Conservation (phyloP, 2,888 invertebrate species). For the Cosmorhoe ocellata region DNA sequence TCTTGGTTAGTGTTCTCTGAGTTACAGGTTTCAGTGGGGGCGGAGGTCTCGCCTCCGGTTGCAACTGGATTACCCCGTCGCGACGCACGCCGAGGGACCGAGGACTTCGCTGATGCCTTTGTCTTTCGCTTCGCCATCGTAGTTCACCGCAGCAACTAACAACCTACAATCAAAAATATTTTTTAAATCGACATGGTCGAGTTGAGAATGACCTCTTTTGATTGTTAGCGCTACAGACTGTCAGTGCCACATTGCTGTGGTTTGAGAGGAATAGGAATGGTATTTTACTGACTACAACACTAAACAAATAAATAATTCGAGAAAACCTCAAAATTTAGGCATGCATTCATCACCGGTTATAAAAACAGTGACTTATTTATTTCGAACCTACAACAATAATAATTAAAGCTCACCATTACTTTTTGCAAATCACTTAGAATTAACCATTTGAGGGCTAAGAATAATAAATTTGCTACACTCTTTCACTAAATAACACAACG, state of each 20-base stretch:
- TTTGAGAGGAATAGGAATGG: not conserved
- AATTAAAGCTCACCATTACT: conserved; percentile 62
- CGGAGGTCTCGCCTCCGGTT: conserved; percentile 54
- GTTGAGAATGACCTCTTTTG: conserved; percentile 66
- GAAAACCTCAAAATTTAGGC: conserved; percentile 6
- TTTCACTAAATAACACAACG: conserved; percentile 5
- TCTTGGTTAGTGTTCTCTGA: conserved; percentile 32
- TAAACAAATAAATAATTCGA: not conserved
- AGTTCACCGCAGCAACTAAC: conserved; percentile 45
- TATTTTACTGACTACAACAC: not conserved
- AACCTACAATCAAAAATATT: conserved; percentile 55
- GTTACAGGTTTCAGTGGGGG: conserved; percentile 33
- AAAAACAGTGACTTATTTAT: conserved; percentile 36
- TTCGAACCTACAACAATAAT: conserved; percentile 26
- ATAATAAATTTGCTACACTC: not conserved
- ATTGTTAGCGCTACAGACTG: conserved; percentile 55
- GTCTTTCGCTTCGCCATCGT: conserved; percentile 71
- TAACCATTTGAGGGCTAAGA: not conserved
- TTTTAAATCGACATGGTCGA: conserved; percentile 35
- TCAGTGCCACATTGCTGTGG: conserved; percentile 55
- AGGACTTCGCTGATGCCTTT: conserved; percentile 61
- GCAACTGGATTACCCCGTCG: conserved; percentile 66
- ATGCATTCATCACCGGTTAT: conserved; percentile 60
- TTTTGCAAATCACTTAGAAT: conserved; percentile 34
- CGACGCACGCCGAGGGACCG: conserved; percentile 60